Base-by-base conservation (phyloP, 1,140 invertebrate genomes). In the Danaus melanippus region DNA sequence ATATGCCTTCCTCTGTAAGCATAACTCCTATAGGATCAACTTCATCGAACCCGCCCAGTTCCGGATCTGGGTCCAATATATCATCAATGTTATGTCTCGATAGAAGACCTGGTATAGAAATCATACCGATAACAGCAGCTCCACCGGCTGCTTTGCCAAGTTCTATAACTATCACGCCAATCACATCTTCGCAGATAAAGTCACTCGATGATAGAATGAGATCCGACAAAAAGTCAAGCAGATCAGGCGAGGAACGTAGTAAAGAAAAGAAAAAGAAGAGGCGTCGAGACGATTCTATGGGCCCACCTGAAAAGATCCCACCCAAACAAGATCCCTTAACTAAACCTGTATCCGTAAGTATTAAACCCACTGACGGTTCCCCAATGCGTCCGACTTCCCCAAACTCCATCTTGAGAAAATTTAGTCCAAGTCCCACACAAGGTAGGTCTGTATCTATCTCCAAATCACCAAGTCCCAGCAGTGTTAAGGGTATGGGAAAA, bases 131-230 rank as follows among this genome's bases (percentile, higher is more conserved):
- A 49, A 87, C 90, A 1, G 89, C 91, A 0, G 80, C 89, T 2
- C 83, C 90, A 0, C 89, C 90, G 10, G 87, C 92, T 2, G 88
- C 89, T 39, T 74, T 94, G 32, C 91, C 93, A 8, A 93, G 92
- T 75, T 94, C 93, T 2, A 94, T 96, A 12, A 96, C 95, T 0
- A 96, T 96, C 43, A 96, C 94, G 0, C 94, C 94, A 5, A 93
- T 94, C 10, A 88, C 90, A 0, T 88, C 90, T 60, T 90, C 85
- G 39, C 89, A 84, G 69, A 79, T 79, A 56, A 91, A 89, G 69
- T 81, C 78, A 2, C 58, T 90, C 32, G 87, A 84, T 49, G 92
- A 93, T 56, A 92, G 91, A 11, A 88, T 89, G 48, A 87, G 79
- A 55, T 88, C 90, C 46, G 91, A 93, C 54, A 89, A 90, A 66